These are phyloP conservation scores for Enteromius paludinosus DNA, from an alignment of 2,797 vertebrate species.

Conservation along the genomic window DNA sequence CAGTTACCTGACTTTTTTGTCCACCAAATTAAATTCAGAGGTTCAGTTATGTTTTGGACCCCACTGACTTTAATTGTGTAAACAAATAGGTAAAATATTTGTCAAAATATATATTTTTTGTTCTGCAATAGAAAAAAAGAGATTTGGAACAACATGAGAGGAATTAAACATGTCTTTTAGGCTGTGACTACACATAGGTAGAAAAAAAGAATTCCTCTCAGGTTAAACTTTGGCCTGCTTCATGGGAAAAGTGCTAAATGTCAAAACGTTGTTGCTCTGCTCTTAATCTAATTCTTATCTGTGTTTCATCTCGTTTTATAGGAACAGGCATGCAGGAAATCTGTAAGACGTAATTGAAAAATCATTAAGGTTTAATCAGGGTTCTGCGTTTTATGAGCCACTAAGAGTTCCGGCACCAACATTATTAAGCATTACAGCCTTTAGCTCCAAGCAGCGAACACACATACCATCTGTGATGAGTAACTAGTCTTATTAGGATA, in stretches of 20 bases:
- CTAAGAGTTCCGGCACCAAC: conserved; percentile 44
- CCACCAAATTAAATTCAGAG: neutral
- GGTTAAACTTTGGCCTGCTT: neutral
- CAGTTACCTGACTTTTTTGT: neutral
- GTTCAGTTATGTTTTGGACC: neutral
- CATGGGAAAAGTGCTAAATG: neutral
- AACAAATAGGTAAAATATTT: neutral
- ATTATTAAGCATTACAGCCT: conserved; percentile 22
- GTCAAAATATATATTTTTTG: neutral
- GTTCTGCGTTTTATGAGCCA: conserved; percentile 46
- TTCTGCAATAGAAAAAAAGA: neutral
- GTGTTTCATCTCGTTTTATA: conserved; percentile 40
- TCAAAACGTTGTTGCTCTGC: neutral
- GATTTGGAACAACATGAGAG: neutral
- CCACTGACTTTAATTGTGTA: neutral
- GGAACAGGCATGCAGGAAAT: conserved; percentile 44
- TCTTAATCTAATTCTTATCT: conserved; percentile 43
- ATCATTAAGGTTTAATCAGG: conserved; percentile 45
- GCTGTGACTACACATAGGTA: neutral
- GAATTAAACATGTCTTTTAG: neutral
- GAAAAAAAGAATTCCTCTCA: neutral
- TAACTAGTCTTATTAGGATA: conserved; percentile 49
- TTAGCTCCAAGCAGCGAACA: conserved; percentile 17
- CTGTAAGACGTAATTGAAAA: conserved; percentile 49
- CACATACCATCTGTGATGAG: conserved; percentile 46